phyloP scores from a whole-genome alignment of 2,797 vertebrate genomes.

The Schizopygopsis malacanthus region DNA sequence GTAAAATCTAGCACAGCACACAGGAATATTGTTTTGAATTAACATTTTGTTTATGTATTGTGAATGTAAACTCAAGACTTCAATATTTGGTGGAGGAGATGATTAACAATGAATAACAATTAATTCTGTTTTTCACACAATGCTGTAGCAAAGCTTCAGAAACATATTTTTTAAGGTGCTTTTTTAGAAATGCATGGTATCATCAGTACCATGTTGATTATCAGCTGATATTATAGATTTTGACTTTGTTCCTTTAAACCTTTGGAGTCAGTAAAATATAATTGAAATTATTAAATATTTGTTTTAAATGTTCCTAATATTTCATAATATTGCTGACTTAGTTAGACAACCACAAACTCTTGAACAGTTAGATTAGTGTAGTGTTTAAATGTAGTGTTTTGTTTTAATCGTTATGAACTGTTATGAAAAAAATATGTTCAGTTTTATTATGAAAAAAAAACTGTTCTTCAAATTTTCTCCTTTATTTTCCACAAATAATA shows the following conservation, averaged over 20 bases:
- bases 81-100: not conserved
- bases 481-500: not conserved
- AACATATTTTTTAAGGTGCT: not conserved
- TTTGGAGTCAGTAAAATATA: no score
- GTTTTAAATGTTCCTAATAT: no score
- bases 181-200: not conserved
- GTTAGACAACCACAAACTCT: no score
- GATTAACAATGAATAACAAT: not conserved
- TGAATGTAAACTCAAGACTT: not conserved
- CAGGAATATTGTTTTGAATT: not conserved
- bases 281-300: no score
- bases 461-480: not conserved
- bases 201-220: not conserved
- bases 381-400: no score
- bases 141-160: not conserved
- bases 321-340: no score
- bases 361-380: no score
- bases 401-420: not conserved
- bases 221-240: not conserved
- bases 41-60: not conserved
- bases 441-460: no score
- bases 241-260: not conserved
- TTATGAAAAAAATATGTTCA: not conserved
- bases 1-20: not conserved
- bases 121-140: not conserved